Evolutionary conservation across 2,113 vertebrate genomes (phyloP), one percentile per base, ranked within the genome.

Genomic region (Entomyzon cyanotis): DNA sequence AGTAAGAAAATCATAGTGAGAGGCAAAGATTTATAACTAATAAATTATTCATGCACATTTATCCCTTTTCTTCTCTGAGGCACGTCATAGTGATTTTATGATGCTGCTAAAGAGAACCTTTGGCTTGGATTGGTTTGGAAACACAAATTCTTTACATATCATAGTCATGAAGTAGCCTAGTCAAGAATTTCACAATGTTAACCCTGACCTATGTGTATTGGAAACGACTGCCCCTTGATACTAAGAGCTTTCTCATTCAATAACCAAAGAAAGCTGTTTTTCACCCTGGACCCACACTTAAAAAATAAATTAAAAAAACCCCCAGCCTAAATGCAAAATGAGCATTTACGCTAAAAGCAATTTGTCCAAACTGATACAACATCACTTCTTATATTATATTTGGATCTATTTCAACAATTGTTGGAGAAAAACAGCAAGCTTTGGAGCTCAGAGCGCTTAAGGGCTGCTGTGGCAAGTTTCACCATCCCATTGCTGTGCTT

Each of bases 91-190:
- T 84, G 39, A 93, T 92, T 94, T 97, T 96, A 95, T 78, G 88
- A 94, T 94, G 68, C 60, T 95, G 50, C 55, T 91, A 46, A 84
- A 83, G 70, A 91, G 71, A 95, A 93, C 47, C 64, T 95, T 96
- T 95, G 90, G 65, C 50, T 96, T 91, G 58, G 63, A 79, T 64
- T 84, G 65, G 62, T 93, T 92, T 94, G 73, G 81, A 96, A 95
- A 94, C 50, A 94, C 42, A 92, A 95, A 95, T 96, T 96, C 93
- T 91, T 97, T 81, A 75, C 90, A 84, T 96, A 87, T 94, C 78
- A 84, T 56, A 93, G 44, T 78, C 88, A 90, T 96, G 95, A 95
- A 96, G 67, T 74, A 94, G 77, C 16, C 41, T 74, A 69, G 86
- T 53, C 87, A 94, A 90, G 75, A 89, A 76, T 95, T 96, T 82